These are phyloP conservation scores for Prunella himalayana DNA, from an alignment of 2,113 vertebrate species.

Conservation along the genomic window DNA sequence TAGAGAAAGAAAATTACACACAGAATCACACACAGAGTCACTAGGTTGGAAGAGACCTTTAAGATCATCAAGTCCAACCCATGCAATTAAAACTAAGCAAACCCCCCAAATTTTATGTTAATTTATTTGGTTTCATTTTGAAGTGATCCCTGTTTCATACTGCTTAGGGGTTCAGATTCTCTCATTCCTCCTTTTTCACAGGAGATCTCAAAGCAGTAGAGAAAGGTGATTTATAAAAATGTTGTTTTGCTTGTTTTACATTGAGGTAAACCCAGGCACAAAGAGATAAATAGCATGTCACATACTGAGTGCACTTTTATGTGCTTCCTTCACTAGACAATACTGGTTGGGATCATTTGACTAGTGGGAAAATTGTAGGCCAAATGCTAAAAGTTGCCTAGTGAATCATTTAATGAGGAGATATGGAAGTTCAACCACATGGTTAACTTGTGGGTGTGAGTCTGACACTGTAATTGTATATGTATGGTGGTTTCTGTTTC, in stretches of 20 bases:
- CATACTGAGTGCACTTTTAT: not conserved
- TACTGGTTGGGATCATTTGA: not conserved
- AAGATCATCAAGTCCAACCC: not conserved
- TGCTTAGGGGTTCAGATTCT: not conserved
- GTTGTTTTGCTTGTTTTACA: not conserved
- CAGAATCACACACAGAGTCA: no score
- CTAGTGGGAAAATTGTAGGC: not conserved
- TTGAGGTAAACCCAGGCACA: not conserved
- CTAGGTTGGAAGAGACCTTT: not conserved
- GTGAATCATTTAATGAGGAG: not conserved
- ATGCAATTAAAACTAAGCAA: not conserved
- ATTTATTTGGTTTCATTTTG: not conserved
- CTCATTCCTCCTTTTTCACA: not conserved
- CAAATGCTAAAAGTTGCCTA: not conserved
- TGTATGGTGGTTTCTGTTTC: not conserved
- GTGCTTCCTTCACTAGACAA: not conserved
- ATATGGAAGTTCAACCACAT: not conserved
- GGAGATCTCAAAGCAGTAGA: not conserved
- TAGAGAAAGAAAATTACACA: not conserved
- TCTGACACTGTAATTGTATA: not conserved
- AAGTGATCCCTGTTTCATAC: not conserved
- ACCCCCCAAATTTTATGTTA: rapidly evolving
- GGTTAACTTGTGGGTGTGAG: not conserved
- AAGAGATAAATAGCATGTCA: not conserved
- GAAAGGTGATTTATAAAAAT: not conserved